Percentiles rank a stretch among this genome's conserved stretches.
Evolutionary conservation across 2,888 invertebrate species (phyloP).

Genomic region (Hyalella azteca): DNA sequence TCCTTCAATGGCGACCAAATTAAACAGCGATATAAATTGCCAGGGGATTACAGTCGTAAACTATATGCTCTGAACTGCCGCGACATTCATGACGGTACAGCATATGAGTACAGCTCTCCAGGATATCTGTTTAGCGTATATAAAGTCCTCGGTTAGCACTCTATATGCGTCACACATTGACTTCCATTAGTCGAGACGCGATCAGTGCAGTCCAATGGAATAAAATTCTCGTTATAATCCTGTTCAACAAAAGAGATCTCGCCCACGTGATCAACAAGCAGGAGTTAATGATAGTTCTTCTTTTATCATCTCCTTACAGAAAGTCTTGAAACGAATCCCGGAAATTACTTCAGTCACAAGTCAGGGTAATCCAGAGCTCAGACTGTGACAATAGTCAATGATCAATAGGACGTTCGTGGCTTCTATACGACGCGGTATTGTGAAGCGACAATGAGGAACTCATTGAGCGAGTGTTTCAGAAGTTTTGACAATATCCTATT

Average conservation of each 20-base stretch:
- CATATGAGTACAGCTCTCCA: background rate
- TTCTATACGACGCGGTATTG: background rate
- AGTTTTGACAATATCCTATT: no score
- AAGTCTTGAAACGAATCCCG: background rate
- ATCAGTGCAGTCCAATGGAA: background rate
- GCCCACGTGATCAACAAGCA: background rate
- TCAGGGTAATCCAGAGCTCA: slow-evolving; percentile 4
- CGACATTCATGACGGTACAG: background rate
- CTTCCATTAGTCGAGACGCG: no score
- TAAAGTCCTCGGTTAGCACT: no score
- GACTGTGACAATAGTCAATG: background rate
- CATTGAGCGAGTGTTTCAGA: no score
- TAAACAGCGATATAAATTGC: slow-evolving; percentile 26
- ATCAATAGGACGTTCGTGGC: background rate
- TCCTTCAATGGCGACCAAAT: slow-evolving; percentile 10
- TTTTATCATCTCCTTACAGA: background rate
- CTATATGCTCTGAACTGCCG: background rate
- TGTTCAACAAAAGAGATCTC: background rate
- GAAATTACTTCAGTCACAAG: slow-evolving; percentile 10
- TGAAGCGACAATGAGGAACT: background rate
- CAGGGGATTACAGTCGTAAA: background rate
- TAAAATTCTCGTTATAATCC: background rate
- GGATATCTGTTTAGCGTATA: no score
- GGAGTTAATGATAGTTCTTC: background rate
- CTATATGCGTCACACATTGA: no score